phyloP scores from a whole-genome alignment of 2,113 vertebrate genomes.

The Alosa alosa region DNA sequence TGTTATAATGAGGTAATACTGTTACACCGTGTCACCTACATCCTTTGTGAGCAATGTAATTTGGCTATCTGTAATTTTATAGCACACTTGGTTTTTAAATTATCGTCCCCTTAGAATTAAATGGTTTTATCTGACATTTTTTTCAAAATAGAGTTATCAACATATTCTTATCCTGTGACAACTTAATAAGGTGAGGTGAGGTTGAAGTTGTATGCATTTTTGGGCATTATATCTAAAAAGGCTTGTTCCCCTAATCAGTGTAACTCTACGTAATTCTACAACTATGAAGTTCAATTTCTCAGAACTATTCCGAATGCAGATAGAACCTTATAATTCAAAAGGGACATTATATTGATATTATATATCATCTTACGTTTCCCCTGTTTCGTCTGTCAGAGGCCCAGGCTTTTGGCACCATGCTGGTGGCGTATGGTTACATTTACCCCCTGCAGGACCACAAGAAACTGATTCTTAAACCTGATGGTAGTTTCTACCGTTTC shows the following conservation, averaged over 20 bases:
- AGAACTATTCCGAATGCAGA: no score
- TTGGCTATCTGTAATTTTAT: background rate
- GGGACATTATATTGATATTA: background rate
- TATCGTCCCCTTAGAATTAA: no score
- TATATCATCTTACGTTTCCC: background rate
- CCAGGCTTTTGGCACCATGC: slow-evolving; percentile 79
- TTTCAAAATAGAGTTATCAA: no score
- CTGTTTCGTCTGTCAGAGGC: slow-evolving; percentile 74
- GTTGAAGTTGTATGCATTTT: no score
- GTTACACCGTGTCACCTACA: background rate
- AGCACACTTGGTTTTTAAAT: background rate
- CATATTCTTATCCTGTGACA: no score
- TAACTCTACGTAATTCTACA: no score
- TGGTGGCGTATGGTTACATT: slow-evolving; percentile 89
- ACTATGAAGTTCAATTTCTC: no score
- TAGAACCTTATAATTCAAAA: no score
- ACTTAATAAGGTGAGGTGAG: no score
- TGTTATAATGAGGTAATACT: background rate
- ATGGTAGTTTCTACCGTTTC: slow-evolving; percentile 85
- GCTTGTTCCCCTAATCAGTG: no score
- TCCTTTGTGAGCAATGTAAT: background rate
- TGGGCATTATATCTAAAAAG: no score
- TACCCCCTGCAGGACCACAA: slow-evolving; percentile 92
- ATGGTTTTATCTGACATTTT: no score
- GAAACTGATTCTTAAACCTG: slow-evolving; percentile 82